phyloP scores from a whole-genome alignment of 1,140 invertebrate genomes.

The Drosophila pseudoobscura region DNA sequence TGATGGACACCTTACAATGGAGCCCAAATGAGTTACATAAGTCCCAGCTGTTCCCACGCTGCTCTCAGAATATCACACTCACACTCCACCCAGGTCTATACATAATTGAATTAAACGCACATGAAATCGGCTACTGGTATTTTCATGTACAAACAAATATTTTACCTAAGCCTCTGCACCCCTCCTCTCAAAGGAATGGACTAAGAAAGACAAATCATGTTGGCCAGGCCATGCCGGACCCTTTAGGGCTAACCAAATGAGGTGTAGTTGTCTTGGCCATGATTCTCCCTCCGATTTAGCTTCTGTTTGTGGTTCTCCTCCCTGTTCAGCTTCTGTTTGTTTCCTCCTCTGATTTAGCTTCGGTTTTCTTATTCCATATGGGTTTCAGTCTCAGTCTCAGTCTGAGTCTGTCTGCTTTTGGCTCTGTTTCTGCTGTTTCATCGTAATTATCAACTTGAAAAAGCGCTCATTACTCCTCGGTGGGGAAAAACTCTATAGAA shows the following conservation, averaged over 20 bases:
- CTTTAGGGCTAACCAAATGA: conserved; percentile 65
- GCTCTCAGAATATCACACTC: conserved; percentile 60
- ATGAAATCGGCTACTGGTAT: conserved; percentile 77
- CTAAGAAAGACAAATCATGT: conserved; percentile 58
- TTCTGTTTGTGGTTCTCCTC: conserved; percentile 9
- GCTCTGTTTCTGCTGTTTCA: conserved; percentile 65
- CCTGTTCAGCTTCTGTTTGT: not conserved
- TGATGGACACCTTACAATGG: conserved; percentile 36
- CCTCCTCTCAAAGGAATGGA: conserved; percentile 4
- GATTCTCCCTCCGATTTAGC: conserved; percentile 16
- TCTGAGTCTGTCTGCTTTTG: not conserved
- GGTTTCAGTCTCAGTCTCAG: too few relatives aligned
- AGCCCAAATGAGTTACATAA: conserved; percentile 56
- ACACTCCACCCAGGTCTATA: conserved; percentile 32
- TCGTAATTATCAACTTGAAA: conserved; percentile 80
- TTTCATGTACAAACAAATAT: conserved; percentile 77
- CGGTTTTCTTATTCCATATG: too few relatives aligned
- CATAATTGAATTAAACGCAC: conserved; percentile 53
- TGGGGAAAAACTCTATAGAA: conserved; percentile 7
- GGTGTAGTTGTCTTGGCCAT: conserved; percentile 31
- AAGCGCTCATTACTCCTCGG: conserved; percentile 64
- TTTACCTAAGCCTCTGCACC: conserved; percentile 61
- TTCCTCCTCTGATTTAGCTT: too few relatives aligned
- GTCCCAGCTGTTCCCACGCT: conserved; percentile 64
- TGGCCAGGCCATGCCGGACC: conserved; percentile 2